These are phyloP conservation scores for Tragelaphus scriptus DNA, from an alignment of 2,113 vertebrate genomes.

Conservation along the genomic window DNA sequence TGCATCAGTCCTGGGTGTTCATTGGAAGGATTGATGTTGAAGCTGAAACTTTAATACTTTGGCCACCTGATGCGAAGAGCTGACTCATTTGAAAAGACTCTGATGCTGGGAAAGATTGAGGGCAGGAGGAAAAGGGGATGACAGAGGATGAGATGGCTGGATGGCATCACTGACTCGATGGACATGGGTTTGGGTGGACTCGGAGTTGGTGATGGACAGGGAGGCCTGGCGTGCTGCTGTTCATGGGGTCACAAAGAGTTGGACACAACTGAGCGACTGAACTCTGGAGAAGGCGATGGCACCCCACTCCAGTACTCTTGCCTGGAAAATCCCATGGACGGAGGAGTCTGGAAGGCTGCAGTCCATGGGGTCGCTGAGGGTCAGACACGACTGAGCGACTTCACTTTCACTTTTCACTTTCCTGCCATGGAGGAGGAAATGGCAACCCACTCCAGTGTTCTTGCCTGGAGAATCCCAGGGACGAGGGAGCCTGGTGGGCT, in stretches of 20 bases:
- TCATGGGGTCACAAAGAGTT: background rate
- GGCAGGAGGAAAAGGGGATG: background rate
- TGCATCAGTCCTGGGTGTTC: background rate
- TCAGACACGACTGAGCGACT: too few species aligned
- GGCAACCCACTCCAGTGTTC: too few species aligned
- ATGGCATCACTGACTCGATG: background rate
- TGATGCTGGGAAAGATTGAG: background rate
- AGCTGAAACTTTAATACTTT: background rate
- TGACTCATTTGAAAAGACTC: background rate
- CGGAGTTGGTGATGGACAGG: background rate
- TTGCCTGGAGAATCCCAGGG: too few species aligned
- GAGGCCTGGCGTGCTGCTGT: background rate
- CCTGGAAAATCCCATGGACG: too few species aligned
- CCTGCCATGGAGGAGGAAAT: too few species aligned
- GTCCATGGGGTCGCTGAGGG: too few species aligned
- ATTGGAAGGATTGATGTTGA: background rate
- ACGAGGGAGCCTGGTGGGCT: background rate
- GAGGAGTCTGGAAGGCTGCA: too few species aligned
- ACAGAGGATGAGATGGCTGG: background rate
- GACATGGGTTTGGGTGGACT: background rate
- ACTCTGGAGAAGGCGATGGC: too few species aligned
- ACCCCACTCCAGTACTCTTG: too few species aligned
- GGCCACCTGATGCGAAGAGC: background rate
- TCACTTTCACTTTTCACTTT: too few species aligned
- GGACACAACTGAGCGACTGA: rapidly evolving